Conservation (phyloP, 2,888 invertebrate species). For the Stenchaetothrips biformis region DNA sequence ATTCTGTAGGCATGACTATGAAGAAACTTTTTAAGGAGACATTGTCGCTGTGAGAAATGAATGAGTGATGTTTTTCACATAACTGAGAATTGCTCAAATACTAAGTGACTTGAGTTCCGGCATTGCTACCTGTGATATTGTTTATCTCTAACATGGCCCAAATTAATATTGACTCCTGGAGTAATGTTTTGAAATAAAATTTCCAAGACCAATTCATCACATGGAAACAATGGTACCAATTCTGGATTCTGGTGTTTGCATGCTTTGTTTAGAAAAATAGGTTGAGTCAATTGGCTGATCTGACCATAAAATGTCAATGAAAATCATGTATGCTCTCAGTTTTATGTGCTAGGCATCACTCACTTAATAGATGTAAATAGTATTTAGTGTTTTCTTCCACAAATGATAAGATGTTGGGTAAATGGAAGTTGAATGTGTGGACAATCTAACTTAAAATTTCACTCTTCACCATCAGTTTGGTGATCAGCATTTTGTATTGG, state of each 20-base stretch:
- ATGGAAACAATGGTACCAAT: not conserved
- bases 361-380: not conserved
- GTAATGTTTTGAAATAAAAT: not conserved
- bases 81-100: conserved; percentile 12
- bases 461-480: not conserved
- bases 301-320: not conserved
- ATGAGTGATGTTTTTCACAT: conserved; percentile 21
- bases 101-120: not conserved
- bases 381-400: not conserved
- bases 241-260: not conserved
- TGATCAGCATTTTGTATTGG: not conserved
- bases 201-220: not conserved
- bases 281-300: not conserved
- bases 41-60: conserved; percentile 53
- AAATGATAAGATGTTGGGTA: not conserved
- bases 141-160: not conserved
- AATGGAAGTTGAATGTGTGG: not conserved
- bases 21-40: conserved; percentile 86
- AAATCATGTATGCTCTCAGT: not conserved
- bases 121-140: conserved; percentile 15
- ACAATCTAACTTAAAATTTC: conserved; percentile 14
- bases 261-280: not conserved
- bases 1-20: conserved; percentile 82
- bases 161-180: not conserved
- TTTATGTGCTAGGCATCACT: not conserved